These are phyloP conservation scores for Lasioglossum lativentre DNA, from an alignment of 2,888 invertebrate genomes.

Conservation along the genomic window DNA sequence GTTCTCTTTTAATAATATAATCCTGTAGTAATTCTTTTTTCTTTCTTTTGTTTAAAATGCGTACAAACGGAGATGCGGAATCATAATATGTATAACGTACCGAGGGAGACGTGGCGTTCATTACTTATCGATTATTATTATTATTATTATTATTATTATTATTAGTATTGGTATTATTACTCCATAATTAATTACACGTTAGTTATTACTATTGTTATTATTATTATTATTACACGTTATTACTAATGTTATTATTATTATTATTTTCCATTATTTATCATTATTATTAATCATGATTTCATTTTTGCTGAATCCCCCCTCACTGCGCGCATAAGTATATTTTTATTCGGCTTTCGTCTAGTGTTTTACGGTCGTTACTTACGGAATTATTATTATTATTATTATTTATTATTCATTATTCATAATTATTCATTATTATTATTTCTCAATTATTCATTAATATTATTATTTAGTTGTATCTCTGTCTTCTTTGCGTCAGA, in stretches of 20 bases:
- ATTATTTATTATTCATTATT: slow-evolving; percentile 40
- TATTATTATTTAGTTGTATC: slow-evolving; percentile 55
- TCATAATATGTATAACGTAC: slow-evolving; percentile 76
- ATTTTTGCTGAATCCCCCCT: slow-evolving; percentile 47
- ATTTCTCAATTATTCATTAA: slow-evolving; percentile 24
- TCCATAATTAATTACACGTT: slow-evolving; percentile 44
- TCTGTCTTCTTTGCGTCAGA: slow-evolving; percentile 65
- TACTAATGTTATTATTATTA: slow-evolving; percentile 40
- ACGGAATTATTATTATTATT: slow-evolving; percentile 39
- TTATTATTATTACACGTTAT: slow-evolving; percentile 42
- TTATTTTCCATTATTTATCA: slow-evolving; percentile 52
- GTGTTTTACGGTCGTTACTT: slow-evolving; percentile 46
- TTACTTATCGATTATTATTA: slow-evolving; percentile 65
- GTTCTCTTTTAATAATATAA: slow-evolving; percentile 57
- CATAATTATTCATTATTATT: slow-evolving; percentile 62
- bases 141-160: slow-evolving; percentile 48
- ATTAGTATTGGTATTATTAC: slow-evolving; percentile 58
- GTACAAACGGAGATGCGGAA: slow-evolving; percentile 81
- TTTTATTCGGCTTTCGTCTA: slow-evolving; percentile 51
- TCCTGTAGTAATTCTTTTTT: slow-evolving; percentile 69
- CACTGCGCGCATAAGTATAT: slow-evolving; percentile 44
- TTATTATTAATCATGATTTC: slow-evolving; percentile 48
- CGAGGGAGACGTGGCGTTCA: slow-evolving; percentile 70
- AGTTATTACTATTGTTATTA: slow-evolving; percentile 49
- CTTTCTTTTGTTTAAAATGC: slow-evolving; percentile 72